These are phyloP conservation scores for Syrmaticus mikado DNA, from an alignment of 2,113 vertebrate genomes.

Conservation along the genomic window DNA sequence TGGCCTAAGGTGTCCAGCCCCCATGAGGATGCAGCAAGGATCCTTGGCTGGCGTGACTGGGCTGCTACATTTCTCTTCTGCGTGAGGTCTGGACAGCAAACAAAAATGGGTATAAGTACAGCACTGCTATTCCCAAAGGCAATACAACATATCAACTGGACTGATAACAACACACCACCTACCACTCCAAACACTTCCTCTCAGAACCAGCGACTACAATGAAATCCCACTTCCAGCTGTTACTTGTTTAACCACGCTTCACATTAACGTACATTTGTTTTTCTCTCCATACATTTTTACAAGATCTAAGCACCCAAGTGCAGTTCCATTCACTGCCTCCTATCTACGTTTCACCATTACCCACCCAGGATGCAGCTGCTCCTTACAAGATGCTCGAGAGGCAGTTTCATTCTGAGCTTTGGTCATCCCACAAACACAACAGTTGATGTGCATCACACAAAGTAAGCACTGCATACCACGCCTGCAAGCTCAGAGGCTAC, in stretches of 20 bases:
- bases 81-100: not conserved
- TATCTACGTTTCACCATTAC: not conserved
- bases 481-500: not conserved
- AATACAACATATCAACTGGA: not conserved
- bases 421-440: not conserved
- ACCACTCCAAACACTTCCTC: not conserved
- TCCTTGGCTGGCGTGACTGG: fast-evolving
- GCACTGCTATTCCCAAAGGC: not conserved
- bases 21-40: not conserved
- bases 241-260: not conserved
- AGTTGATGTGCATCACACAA: fast-evolving
- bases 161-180: not conserved
- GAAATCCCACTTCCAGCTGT: not conserved
- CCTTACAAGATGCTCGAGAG: not conserved
- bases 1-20: not conserved
- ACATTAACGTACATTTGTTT: not conserved
- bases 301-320: not conserved
- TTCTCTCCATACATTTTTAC: not conserved
- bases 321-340: not conserved
- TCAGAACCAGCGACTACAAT: not conserved
- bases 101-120: not conserved
- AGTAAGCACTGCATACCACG: not conserved
- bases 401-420: not conserved
- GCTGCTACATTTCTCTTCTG: not conserved
- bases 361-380: not conserved